phyloP scores from a whole-genome alignment of 2,888 invertebrate species.

The Pinctada fucata region DNA sequence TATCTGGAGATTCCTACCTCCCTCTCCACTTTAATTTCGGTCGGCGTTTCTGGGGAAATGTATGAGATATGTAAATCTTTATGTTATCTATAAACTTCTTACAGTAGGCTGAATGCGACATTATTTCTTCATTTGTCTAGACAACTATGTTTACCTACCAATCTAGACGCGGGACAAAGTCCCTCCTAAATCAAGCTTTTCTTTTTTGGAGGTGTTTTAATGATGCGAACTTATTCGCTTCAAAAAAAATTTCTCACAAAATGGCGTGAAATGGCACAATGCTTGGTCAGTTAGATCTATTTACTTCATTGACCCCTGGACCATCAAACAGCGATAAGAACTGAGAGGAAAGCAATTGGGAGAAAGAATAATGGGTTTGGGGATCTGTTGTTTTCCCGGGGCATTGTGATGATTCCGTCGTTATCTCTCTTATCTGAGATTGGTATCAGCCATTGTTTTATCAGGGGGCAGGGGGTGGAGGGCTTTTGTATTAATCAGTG shows the following conservation, averaged over 20 bases:
- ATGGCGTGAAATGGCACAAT: too few species aligned
- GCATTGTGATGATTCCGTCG: not conserved
- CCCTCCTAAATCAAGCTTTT: too few species aligned
- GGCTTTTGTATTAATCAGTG: constrained; percentile 17
- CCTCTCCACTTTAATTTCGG: constrained; percentile 7
- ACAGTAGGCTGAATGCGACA: not conserved
- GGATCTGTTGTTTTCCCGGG: not conserved
- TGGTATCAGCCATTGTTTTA: constrained; percentile 24
- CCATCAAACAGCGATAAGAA: not conserved
- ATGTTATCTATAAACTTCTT: not conserved
- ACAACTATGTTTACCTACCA: not conserved
- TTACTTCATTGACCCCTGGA: not conserved
- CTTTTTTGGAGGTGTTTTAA: too few species aligned
- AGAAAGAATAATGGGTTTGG: not conserved
- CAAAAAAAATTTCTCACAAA: too few species aligned
- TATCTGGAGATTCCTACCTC: not conserved
- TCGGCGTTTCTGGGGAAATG: not conserved
- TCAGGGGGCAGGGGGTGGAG: constrained; percentile 10
- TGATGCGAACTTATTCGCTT: too few species aligned
- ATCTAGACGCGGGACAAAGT: too few species aligned
- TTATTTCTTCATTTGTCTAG: not conserved
- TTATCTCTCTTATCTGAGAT: constrained; percentile 2
- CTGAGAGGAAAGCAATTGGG: not conserved
- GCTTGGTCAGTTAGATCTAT: not conserved
- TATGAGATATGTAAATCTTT: constrained; percentile 2